Evolutionary conservation across 2,888 invertebrate genomes (phyloP), one percentile per base, ranked within the genome.

Genomic region (Drosophila kuntzei): DNA sequence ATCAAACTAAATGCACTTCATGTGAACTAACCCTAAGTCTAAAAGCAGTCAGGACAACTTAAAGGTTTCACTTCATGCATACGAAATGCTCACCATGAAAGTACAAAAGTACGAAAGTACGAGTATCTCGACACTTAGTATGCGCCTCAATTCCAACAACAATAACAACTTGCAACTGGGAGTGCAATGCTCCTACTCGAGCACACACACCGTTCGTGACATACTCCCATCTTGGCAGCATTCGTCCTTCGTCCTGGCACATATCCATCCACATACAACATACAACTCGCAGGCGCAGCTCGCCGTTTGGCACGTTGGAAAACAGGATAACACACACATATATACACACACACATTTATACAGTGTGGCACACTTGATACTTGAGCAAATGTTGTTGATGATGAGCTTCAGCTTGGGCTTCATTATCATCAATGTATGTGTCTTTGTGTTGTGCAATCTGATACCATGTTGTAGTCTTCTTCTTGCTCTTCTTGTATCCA

Each of bases 181-280:
- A 87, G 86, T 90, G 90, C 86, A 87, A 71, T 87, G 86, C 89
- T 86, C 87, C 88, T 90, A 84, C 83, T 86, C 83, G 72, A 87
- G 75, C 82, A 76, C 78, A 76, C 77, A 79, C 64, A 74, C 63
- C 71, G 80, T 82, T 89, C 87, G 86, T 91, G 90, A 89, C 90
- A 90, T 87, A 90, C 89, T 90, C 89, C 62, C 71, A 69, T 63
- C 84, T 8, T 39, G 20, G 14, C 69, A 70, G 75, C 61, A 58
- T 57, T 60, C 44, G 50, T 53, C 18, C 62, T 43, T 25, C 36
- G 50, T 51, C 14, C 25, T 77, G 81, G 64, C 80, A 67, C 67
- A 77, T 43, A 71, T 76, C 51, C 77, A 27, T n/a, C n/a, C n/a
- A n/a, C n/a, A n/a, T n/a, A n/a, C n/a, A n/a, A n/a, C 44, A 46